Percentiles rank a stretch among this genome's conserved stretches.
phyloP scores from a whole-genome alignment of 2,888 invertebrate species.

The Epinotia bilunana region DNA sequence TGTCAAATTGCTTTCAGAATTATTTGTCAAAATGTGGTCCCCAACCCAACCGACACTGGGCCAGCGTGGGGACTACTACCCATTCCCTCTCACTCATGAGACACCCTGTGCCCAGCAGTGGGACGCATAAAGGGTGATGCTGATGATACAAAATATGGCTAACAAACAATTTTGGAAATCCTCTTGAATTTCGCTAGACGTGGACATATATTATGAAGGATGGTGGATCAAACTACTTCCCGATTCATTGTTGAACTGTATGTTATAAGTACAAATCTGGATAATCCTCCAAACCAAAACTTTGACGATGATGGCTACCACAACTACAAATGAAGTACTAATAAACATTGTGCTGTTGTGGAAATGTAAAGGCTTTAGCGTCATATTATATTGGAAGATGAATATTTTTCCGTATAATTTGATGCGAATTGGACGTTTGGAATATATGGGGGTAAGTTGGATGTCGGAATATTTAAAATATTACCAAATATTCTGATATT shows the following conservation, averaged over 20 bases:
- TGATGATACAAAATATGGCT: background rate
- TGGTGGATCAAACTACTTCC: background rate
- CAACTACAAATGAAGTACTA: background rate
- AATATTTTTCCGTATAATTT: slow-evolving; percentile 39
- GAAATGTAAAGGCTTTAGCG: slow-evolving; percentile 1
- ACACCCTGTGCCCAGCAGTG: too few species aligned
- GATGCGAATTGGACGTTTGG: background rate
- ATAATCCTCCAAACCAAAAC: background rate
- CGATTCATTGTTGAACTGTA: background rate
- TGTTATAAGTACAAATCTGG: background rate
- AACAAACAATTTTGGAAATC: background rate
- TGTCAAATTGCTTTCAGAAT: background rate
- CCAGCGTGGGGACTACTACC: too few species aligned
- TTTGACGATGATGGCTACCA: background rate
- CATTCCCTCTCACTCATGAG: too few species aligned
- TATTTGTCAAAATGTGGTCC: background rate
- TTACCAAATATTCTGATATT: too few species aligned
- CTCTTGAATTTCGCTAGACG: background rate
- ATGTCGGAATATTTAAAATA: background rate
- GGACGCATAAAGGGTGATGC: too few species aligned
- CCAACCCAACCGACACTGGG: too few species aligned
- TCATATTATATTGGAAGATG: slow-evolving; percentile 41
- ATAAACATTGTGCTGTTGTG: background rate
- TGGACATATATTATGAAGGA: background rate
- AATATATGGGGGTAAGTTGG: background rate